A percentile compares a stretch with the other conserved stretches of the same genome.
Conservation (phyloP, 2,113 vertebrate genomes). For the Candoia aspera region DNA sequence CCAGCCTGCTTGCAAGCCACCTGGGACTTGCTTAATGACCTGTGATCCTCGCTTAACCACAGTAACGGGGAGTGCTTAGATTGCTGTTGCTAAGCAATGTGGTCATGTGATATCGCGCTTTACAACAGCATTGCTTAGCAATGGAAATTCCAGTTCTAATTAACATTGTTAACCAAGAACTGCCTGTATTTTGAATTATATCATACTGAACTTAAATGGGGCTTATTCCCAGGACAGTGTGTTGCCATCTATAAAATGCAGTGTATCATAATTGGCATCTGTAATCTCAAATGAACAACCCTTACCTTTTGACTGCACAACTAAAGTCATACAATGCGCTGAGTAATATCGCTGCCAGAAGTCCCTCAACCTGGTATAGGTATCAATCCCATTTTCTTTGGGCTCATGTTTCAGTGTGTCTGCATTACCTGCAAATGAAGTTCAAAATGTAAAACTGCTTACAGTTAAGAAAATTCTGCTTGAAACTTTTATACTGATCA, state of each 20-base stretch:
- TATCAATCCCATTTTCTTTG: slow-evolving; percentile 86
- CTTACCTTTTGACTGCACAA: slow-evolving; percentile 94
- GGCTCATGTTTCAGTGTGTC: slow-evolving; percentile 92
- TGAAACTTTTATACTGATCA: not conserved
- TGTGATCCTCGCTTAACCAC: too few relatives aligned
- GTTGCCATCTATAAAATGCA: not conserved
- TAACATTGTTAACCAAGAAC: too few relatives aligned
- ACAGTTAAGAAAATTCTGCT: not conserved
- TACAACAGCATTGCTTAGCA: too few relatives aligned
- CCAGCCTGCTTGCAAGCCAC: too few relatives aligned
- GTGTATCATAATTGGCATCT: slow-evolving; percentile 13
- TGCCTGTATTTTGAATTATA: too few relatives aligned
- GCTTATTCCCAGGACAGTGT: not conserved
- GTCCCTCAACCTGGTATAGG: slow-evolving; percentile 84
- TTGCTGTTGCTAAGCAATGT: too few relatives aligned
- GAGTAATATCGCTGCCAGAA: slow-evolving; percentile 94
- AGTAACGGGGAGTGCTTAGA: too few relatives aligned
- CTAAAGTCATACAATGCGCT: slow-evolving; percentile 94
- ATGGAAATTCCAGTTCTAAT: too few relatives aligned
- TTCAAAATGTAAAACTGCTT: slow-evolving; percentile 6
- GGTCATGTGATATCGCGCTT: too few relatives aligned
- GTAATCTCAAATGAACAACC: not conserved
- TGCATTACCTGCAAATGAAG: slow-evolving; percentile 84
- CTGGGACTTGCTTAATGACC: too few relatives aligned
- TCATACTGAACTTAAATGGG: not conserved